Conservation (phyloP, 2,888 invertebrate species). For the Sthenelais limicola region DNA sequence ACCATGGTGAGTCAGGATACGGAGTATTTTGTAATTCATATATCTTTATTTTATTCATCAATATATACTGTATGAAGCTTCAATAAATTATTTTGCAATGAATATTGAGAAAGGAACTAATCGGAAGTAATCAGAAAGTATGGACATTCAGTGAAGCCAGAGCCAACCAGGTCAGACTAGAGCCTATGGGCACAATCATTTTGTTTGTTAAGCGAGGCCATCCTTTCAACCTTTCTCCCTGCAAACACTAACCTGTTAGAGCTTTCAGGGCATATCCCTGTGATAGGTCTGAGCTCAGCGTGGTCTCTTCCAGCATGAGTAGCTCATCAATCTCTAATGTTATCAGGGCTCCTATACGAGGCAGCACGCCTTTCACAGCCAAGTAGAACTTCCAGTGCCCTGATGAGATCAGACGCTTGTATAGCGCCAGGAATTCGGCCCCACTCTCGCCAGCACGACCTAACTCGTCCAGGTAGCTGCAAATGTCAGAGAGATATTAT, state of each 20-base stretch:
- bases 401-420: slow-evolving; percentile 87
- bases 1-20: too few relatives aligned
- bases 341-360: slow-evolving; percentile 87
- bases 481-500: background rate
- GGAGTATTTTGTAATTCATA: too few relatives aligned
- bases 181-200: too few relatives aligned
- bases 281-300: slow-evolving; percentile 92
- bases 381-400: slow-evolving; percentile 95
- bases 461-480: slow-evolving; percentile 81
- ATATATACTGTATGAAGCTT: too few relatives aligned
- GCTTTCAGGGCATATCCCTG: slow-evolving; percentile 95
- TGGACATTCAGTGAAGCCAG: too few relatives aligned
- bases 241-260: slow-evolving; percentile 79
- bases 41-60: too few relatives aligned
- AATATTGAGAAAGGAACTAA: too few relatives aligned
- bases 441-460: slow-evolving; percentile 92
- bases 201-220: too few relatives aligned
- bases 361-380: slow-evolving; percentile 85
- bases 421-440: slow-evolving; percentile 90
- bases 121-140: too few relatives aligned
- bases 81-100: too few relatives aligned
- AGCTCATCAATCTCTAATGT: slow-evolving; percentile 79
- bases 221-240: too few relatives aligned
- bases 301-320: slow-evolving; percentile 91
- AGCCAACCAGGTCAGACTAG: too few relatives aligned